A percentile compares a stretch with the other conserved stretches of the same genome.
Conservation (phyloP, 2,113 vertebrate species). For the Synchiropus splendidus region DNA sequence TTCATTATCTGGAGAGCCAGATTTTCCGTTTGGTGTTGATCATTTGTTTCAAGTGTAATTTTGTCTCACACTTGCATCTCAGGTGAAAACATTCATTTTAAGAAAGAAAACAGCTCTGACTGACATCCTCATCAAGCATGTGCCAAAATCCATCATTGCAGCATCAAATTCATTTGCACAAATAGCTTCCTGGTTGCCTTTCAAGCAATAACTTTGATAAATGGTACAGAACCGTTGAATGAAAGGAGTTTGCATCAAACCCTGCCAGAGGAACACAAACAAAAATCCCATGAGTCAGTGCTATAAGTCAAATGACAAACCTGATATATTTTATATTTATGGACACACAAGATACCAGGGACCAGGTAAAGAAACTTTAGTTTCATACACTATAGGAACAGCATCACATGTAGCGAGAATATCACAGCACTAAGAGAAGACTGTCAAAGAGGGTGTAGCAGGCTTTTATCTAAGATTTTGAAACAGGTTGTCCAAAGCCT, state of each 20-base stretch:
- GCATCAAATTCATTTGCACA: slow-evolving; percentile 25
- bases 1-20: slow-evolving; percentile 10
- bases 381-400: no score
- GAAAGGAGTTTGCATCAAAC: slow-evolving; percentile 18
- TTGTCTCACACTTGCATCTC: slow-evolving; percentile 2
- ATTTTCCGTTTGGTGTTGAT: slow-evolving; percentile 8
- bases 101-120: slow-evolving; percentile 12
- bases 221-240: slow-evolving; percentile 8
- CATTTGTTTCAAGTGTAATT: slow-evolving; percentile 33
- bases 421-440: no score
- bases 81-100: slow-evolving; percentile 18
- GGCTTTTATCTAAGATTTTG: no score
- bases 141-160: slow-evolving; percentile 23
- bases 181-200: slow-evolving; percentile 28
- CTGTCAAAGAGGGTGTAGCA: no score
- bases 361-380: no score
- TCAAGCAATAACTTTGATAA: slow-evolving; percentile 34
- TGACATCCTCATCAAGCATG: slow-evolving; percentile 26
- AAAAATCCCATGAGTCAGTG: slow-evolving; percentile 1
- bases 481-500: no score
- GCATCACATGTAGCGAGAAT: no score
- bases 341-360: no score
- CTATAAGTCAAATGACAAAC: no score
- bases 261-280: slow-evolving; percentile 1
- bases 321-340: no score